Percentiles rank a stretch among this genome's conserved stretches.
These are phyloP conservation scores for Drosophila nannoptera DNA, from an alignment of 1,140 invertebrate species.

Conservation along the genomic window DNA sequence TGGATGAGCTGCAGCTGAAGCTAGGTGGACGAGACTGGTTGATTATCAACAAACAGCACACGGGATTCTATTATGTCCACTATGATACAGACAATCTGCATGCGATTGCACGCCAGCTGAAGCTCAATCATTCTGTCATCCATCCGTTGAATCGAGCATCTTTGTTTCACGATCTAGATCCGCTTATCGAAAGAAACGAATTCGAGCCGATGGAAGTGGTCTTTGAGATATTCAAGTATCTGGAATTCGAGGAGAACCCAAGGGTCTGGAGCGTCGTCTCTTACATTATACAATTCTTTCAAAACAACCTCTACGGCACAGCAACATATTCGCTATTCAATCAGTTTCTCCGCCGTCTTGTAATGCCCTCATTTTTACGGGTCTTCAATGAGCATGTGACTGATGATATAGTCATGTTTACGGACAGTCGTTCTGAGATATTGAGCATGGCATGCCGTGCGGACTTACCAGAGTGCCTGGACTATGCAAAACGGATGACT, in stretches of 20 bases:
- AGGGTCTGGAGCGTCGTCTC: conserved; percentile 82
- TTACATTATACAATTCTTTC: conserved; percentile 44
- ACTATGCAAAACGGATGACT: conserved; percentile 46
- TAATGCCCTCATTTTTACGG: conserved; percentile 59
- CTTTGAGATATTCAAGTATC: conserved; percentile 81
- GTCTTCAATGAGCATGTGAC: conserved; percentile 17
- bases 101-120: conserved; percentile 80
- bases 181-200: conserved; percentile 69
- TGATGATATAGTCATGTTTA: background rate
- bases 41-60: conserved; percentile 82
- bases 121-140: conserved; percentile 79
- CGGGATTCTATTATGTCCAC: conserved; percentile 84
- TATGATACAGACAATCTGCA: conserved; percentile 82
- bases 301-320: conserved; percentile 52
- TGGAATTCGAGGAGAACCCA: conserved; percentile 80
- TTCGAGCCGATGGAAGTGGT: conserved; percentile 69
- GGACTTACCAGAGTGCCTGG: conserved; percentile 62
- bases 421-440: conserved; percentile 19
- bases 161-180: conserved; percentile 81
- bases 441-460: conserved; percentile 55
- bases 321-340: conserved; percentile 78
- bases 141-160: conserved; percentile 83
- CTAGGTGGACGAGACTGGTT: conserved; percentile 80
- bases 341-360: conserved; percentile 58
- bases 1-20: conserved; percentile 55